Base-by-base conservation (phyloP, 2,113 vertebrate species). In the Probosciger aterrimus region DNA sequence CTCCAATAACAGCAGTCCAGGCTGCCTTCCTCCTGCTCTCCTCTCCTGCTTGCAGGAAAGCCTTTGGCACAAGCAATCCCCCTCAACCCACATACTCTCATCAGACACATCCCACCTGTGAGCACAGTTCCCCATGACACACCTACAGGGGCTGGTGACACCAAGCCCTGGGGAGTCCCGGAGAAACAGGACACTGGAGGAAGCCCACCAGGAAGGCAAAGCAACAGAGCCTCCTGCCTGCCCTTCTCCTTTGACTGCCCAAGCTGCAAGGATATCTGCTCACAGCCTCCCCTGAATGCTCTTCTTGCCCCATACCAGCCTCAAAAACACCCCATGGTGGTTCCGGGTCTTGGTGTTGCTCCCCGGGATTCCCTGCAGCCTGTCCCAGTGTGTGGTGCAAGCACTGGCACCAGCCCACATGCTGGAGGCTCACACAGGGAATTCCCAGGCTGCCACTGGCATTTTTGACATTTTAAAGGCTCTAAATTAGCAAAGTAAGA, bases 331-430 rank as follows among this genome's bases (percentile, higher is more conserved):
- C 12, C 53, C 30, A 30, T 0, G 2, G 15, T 12, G 15, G 49
- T 4, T 2, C 37, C 3, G 3, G 11, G 23, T n/a, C 46, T 82
- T 5, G 2, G 41, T 0, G 2, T 22, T 0, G 0, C 50, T 88
- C 27, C 25, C 33, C 1, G 6, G 75, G 64, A 78, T 83, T 75
- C 60, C 41, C 71, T 4, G 4, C 37, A 74, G 91, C 78, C 64
- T 1, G 1, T 67, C 60, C 76, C 43, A 39, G 25, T 8, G 7
- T 0, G 0, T 7, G 23, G 68, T 12, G 16, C 27, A 6, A 77
- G 59, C 1, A 2, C 65, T 96, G 92, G 88, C 73, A 93, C 47
- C 62, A 82, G 73, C 35, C 57, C 65, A 27, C 16, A 7, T 0
- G 7, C 77, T 13, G 18, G 30, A 92, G 77, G 69, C 74, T 95